Evolutionary conservation across 1,140 invertebrate species (phyloP).

Genomic region (Scylla paramamosain): DNA sequence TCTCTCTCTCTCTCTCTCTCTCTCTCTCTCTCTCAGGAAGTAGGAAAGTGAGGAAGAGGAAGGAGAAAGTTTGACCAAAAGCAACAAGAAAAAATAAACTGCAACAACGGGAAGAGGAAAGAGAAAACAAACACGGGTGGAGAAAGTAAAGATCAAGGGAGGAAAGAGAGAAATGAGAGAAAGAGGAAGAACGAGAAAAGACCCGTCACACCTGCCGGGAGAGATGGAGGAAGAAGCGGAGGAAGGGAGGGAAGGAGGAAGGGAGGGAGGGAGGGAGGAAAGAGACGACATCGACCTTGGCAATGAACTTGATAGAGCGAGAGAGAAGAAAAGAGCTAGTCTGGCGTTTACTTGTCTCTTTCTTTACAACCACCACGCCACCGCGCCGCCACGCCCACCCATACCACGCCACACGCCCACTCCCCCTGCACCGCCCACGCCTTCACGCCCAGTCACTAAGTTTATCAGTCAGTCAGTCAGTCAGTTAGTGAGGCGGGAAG

Average conservation of each 20-base stretch:
- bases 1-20: conserved; percentile 11
- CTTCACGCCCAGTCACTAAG: too few species aligned
- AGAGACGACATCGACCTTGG: conserved; percentile 9
- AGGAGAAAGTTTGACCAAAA: too few species aligned
- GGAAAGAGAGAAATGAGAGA: not conserved
- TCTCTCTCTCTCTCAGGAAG: conserved; percentile 10
- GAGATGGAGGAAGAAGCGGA: not conserved
- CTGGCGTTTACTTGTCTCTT: not conserved
- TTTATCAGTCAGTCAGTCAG: too few species aligned
- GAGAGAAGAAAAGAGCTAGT: not conserved
- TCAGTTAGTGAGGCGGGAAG: too few species aligned
- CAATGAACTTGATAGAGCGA: not conserved
- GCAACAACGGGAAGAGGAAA: not conserved
- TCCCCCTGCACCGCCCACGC: too few species aligned
- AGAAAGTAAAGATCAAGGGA: not conserved
- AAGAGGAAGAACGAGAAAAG: not conserved
- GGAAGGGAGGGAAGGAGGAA: not conserved
- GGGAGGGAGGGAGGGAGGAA: not conserved
- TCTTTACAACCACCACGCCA: not conserved
- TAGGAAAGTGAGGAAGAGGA: not conserved
- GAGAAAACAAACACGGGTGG: not conserved
- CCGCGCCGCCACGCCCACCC: too few species aligned
- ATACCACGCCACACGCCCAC: too few species aligned
- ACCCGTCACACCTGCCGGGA: not conserved
- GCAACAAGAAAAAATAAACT: too few species aligned